phyloP scores from a whole-genome alignment of 2,888 invertebrate genomes.

The Omphaloscelis lunosa region DNA sequence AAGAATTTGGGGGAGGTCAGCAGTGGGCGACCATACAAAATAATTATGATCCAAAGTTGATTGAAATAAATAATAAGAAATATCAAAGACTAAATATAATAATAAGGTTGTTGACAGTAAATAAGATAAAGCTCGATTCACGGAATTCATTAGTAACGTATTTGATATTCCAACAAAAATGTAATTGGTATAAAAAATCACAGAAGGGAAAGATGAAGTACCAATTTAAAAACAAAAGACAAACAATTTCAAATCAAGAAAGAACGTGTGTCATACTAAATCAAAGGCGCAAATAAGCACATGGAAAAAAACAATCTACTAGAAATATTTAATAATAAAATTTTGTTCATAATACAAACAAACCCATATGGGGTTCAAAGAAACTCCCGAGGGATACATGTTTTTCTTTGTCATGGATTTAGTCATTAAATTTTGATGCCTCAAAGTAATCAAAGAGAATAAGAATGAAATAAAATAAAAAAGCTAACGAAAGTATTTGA shows the following conservation, averaged over 20 bases:
- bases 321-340: slow-evolving; percentile 13
- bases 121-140: not conserved
- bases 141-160: not conserved
- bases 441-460: slow-evolving; percentile 54
- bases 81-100: no score
- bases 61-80: no score
- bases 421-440: slow-evolving; percentile 43
- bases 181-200: not conserved
- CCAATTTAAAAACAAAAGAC: slow-evolving; percentile 2
- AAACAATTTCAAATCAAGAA: slow-evolving; percentile 1
- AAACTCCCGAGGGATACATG: not conserved
- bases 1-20: no score
- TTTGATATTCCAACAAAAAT: not conserved
- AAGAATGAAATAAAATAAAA: slow-evolving; percentile 15
- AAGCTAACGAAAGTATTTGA: not conserved
- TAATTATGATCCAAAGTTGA: no score
- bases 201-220: not conserved
- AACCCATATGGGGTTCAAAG: slow-evolving; percentile 12
- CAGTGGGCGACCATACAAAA: no score
- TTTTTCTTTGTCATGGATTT: slow-evolving; percentile 20
- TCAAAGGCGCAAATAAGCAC: slow-evolving; percentile 18
- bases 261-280: not conserved
- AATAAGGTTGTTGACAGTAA: not conserved
- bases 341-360: slow-evolving; percentile 6
- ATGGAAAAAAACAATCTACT: not conserved